phyloP scores from a whole-genome alignment of 1,140 invertebrate species.

The Aphelinus atriplicis region DNA sequence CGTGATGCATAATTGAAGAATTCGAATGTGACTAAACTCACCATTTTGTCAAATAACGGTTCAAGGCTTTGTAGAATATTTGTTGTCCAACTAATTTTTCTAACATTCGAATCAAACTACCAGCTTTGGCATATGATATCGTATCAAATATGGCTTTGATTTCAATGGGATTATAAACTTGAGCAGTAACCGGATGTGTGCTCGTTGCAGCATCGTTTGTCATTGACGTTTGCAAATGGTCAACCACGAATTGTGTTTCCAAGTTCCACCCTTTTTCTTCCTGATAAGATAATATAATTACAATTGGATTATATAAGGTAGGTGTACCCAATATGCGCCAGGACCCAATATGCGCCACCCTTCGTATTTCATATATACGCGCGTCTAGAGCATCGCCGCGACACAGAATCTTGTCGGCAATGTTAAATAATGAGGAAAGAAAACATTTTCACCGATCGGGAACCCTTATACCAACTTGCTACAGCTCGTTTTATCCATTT shows the following conservation, averaged over 20 bases:
- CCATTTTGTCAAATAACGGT: conserved; percentile 70
- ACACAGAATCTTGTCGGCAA: no score
- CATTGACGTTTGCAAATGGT: conserved; percentile 78
- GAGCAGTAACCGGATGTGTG: conserved; percentile 77
- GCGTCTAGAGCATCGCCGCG: no score
- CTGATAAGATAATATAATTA: conserved; percentile 50
- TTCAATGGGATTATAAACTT: conserved; percentile 77
- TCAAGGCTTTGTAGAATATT: conserved; percentile 75
- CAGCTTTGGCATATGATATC: conserved; percentile 89
- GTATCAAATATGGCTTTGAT: conserved; percentile 86
- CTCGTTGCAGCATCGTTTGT: conserved; percentile 76
- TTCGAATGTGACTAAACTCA: conserved; percentile 43
- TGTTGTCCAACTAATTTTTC: conserved; percentile 77
- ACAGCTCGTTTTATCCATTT: no score
- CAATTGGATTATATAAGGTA: no score
- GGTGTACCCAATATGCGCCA: no score
- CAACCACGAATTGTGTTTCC: conserved; percentile 76
- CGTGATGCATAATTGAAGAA: not conserved
- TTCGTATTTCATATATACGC: no score
- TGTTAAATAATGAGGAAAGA: no score
- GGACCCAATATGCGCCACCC: no score
- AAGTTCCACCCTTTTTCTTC: conserved; percentile 73
- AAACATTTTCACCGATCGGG: no score
- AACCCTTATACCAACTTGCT: no score
- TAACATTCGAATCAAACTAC: conserved; percentile 84